Conservation (phyloP, 1,140 invertebrate genomes). For the Achatina immaculata region DNA sequence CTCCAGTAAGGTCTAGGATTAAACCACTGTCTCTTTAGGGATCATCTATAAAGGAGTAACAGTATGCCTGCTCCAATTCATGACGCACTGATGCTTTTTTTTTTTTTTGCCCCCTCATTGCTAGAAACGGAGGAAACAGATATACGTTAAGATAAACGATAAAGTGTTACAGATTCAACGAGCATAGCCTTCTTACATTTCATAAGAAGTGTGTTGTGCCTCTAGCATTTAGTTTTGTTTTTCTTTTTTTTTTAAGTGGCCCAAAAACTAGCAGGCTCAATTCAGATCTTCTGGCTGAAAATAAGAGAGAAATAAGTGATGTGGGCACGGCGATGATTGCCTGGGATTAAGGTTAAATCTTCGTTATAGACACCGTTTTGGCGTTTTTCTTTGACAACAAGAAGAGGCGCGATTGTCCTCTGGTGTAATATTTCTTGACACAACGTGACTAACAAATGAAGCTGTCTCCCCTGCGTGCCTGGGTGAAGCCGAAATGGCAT, state of each 20-base stretch:
- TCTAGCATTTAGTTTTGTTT: too few relatives aligned
- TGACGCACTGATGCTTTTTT: too few relatives aligned
- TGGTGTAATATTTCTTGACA: constrained; percentile 31
- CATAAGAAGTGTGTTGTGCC: too few relatives aligned
- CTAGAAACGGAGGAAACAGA: background rate
- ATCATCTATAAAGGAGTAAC: background rate
- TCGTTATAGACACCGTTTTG: constrained; percentile 24
- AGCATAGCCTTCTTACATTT: too few relatives aligned
- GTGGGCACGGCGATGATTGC: background rate
- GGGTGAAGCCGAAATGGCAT: constrained; percentile 22
- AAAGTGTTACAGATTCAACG: background rate
- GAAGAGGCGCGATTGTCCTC: background rate
- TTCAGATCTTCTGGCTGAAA: background rate
- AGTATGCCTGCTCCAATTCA: background rate
- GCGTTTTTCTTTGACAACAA: constrained; percentile 7
- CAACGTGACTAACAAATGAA: constrained; percentile 4
- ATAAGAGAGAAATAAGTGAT: constrained; percentile 69
- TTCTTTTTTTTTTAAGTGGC: too few relatives aligned
- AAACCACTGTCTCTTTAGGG: background rate
- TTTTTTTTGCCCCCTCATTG: background rate
- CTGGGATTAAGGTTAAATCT: constrained; percentile 10
- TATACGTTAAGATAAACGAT: background rate
- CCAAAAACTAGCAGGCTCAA: too few relatives aligned
- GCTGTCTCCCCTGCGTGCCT: constrained; percentile 21
- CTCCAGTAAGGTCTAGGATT: background rate